Conservation (phyloP, 2,888 invertebrate species). For the Oxytorus armatus region DNA sequence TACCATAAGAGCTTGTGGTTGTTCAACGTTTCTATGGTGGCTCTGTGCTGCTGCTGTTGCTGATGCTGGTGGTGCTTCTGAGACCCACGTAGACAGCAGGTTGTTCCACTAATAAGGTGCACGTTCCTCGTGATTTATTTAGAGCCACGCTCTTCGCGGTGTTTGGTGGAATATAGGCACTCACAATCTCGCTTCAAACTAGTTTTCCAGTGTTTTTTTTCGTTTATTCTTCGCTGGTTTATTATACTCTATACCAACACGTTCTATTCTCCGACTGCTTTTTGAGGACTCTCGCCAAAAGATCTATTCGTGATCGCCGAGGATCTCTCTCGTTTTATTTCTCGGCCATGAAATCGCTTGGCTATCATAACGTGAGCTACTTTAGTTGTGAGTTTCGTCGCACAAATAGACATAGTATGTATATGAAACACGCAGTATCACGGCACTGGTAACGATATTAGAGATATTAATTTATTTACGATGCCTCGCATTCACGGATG, state of each 20-base stretch:
- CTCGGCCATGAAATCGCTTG: conserved; percentile 37
- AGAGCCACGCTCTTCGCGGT: conserved; percentile 62
- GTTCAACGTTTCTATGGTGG: conserved; percentile 49
- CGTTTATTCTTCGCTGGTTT: conserved; percentile 24
- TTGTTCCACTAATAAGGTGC: conserved; percentile 74
- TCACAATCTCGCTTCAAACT: conserved; percentile 68
- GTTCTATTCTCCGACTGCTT: conserved; percentile 32
- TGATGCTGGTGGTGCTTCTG: conserved; percentile 53
- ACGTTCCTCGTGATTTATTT: conserved; percentile 73
- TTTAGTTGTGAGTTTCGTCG: conserved; percentile 10
- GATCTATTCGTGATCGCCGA: conserved; percentile 38
- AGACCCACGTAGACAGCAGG: conserved; percentile 69
- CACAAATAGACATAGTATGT: background rate
- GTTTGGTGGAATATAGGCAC: conserved; percentile 68
- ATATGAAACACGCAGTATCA: too few relatives aligned
- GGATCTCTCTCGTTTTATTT: conserved; percentile 47
- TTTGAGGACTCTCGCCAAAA: conserved; percentile 23
- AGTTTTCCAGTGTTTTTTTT: conserved; percentile 56
- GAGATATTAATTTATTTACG: too few relatives aligned
- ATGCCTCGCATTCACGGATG: too few relatives aligned
- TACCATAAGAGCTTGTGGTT: conserved; percentile 52
- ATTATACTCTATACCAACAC: conserved; percentile 34
- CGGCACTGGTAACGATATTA: too few relatives aligned
- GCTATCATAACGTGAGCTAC: conserved; percentile 19
- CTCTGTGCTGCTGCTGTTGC: conserved; percentile 28